A percentile compares a stretch with the other conserved stretches of the same genome.
Evolutionary conservation across 2,113 vertebrate species (phyloP).

Genomic region (Lasiurus borealis): DNA sequence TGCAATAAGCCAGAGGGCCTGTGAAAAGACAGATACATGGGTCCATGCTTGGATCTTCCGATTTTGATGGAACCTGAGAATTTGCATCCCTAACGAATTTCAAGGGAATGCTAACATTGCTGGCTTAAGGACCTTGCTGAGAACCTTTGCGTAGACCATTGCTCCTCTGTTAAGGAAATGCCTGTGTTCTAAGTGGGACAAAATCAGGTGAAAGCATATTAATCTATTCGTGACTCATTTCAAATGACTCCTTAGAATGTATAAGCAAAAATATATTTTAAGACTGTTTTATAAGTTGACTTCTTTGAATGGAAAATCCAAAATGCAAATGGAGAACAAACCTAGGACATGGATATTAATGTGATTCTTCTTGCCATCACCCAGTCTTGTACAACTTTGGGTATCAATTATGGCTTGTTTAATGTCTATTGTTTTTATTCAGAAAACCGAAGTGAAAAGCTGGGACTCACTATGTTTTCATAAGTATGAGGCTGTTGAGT

Average conservation of each 20-base stretch:
- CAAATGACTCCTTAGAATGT: conserved; percentile 24
- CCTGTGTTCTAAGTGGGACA: not conserved
- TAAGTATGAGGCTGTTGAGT: not conserved
- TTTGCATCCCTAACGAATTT: not conserved
- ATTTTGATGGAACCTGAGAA: not conserved
- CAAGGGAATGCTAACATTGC: not conserved
- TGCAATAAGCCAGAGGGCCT: not conserved
- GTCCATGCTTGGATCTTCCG: not conserved
- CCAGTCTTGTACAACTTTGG: not conserved
- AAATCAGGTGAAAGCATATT: not conserved
- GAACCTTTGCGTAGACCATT: not conserved
- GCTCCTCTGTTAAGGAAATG: not conserved
- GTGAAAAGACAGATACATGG: not conserved
- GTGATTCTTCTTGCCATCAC: not conserved
- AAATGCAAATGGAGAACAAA: not conserved
- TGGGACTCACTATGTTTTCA: not conserved
- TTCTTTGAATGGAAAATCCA: not conserved
- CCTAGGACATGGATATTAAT: not conserved
- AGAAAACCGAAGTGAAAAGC: conserved; percentile 20
- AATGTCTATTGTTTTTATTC: conserved; percentile 40
- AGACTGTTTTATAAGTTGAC: not conserved
- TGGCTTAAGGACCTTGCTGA: not conserved
- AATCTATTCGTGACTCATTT: not conserved
- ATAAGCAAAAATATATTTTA: not conserved
- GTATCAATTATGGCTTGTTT: not conserved